Evolutionary conservation across 2,797 vertebrate genomes (phyloP), one percentile per base, ranked within the genome.

Genomic region (Bovichtus diacanthus): DNA sequence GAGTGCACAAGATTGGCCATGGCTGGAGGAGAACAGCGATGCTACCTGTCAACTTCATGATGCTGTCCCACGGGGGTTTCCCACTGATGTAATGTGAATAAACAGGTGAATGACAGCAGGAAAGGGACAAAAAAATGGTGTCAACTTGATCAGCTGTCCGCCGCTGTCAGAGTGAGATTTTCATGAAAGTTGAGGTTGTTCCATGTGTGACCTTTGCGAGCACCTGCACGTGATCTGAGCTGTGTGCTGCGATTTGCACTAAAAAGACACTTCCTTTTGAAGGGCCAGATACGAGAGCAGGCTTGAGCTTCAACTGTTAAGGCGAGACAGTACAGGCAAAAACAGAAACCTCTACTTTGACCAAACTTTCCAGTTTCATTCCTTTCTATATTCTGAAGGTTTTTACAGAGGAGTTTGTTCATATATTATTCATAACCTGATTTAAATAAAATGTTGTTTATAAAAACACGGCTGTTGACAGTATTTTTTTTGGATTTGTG

Each of bases 221-320:
- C 62, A 62, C 68, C 4, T 49, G 41, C 74, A 74, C 5, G 3
- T 85, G 67, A 80, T 68, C 71, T 16, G 69, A 60, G 78, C 76
- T 44, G 75, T 8, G 43, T 3, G 39, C 75, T 81, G 72, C 31
- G 72, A 92, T 93, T 92, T 90, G 85, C 80, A 91, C 77, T 76
- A 87, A 86, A 91, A 91, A 90, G 82, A 65, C 61, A 62, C 44
- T 69, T 69, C n/a, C 50, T 89, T 92, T 90, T 86, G 87, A 90
- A 76, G 85, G 68, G 0, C 39, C 64, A 27, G 27, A 75, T 27
- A 51, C 25, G n/a, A 80, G 71, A 87, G 71, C 51, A 44, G 71
- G 60, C 78, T 85, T 71, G 44, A 76, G 78, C 86, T 78, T 83
- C 46, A 70, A 77, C 70, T 84, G 73, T 65, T 78, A 81, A 34